phyloP scores from a whole-genome alignment of 2,113 vertebrate genomes.

The Probosciger aterrimus region DNA sequence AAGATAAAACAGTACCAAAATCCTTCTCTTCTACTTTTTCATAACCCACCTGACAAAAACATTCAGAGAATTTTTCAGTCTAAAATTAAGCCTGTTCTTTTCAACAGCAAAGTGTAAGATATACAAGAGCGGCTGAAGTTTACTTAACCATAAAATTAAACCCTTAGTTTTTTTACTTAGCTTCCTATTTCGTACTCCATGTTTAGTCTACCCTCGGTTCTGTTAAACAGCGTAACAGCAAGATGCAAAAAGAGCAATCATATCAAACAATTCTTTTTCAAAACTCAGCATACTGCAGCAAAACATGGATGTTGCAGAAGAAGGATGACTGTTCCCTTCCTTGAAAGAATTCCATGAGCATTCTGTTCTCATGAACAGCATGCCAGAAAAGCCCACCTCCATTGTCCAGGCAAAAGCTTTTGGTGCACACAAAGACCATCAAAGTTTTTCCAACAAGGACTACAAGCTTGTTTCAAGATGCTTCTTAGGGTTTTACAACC shows the following conservation, averaged over 20 bases:
- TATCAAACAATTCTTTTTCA: background rate
- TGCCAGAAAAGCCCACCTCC: background rate
- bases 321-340: background rate
- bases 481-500: background rate
- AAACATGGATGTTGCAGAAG: background rate
- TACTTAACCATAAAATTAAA: background rate
- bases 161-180: background rate
- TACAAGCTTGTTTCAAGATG: background rate
- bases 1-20: background rate
- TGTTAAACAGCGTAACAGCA: background rate
- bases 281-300: conserved; percentile 26
- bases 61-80: background rate
- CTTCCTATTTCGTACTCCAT: background rate
- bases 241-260: background rate
- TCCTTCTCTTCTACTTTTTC: background rate
- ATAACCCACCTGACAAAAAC: background rate
- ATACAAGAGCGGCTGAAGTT: background rate
- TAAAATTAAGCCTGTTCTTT: background rate
- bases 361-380: background rate
- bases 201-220: background rate
- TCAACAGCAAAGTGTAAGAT: background rate
- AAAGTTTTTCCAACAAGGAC: background rate
- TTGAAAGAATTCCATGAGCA: background rate
- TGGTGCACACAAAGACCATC: background rate
- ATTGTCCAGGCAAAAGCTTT: background rate